A percentile compares a stretch with the other conserved stretches of the same genome.
Conservation (phyloP, 2,113 vertebrate genomes). For the Misgurnus anguillicaudatus region DNA sequence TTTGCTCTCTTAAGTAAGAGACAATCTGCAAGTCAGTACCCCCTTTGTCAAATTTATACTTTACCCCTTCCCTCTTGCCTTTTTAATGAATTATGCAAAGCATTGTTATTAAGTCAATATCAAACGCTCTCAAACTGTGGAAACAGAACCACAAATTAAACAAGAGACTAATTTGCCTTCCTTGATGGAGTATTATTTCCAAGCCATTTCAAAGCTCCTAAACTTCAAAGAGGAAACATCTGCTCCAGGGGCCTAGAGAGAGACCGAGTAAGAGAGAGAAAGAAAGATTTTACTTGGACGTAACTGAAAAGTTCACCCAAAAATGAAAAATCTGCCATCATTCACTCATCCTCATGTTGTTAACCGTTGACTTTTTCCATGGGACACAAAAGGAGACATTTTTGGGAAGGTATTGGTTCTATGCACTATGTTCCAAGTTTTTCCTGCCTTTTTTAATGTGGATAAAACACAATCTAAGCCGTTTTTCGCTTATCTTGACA, state of each 20-base stretch:
- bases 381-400: too few relatives aligned
- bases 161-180: conserved; percentile 71
- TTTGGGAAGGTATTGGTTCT: too few relatives aligned
- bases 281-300: neutral
- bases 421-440: too few relatives aligned
- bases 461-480: too few relatives aligned
- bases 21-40: conserved; percentile 56
- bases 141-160: conserved; percentile 74
- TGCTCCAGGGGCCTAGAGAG: conserved; percentile 56
- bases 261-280: neutral
- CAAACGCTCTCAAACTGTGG: conserved; percentile 59
- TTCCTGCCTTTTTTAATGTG: too few relatives aligned
- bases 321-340: conserved; percentile 3
- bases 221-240: conserved; percentile 70
- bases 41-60: conserved; percentile 68
- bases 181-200: conserved; percentile 77
- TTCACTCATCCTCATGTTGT: conserved; percentile 27
- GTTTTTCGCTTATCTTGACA: too few relatives aligned
- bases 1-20: conserved; percentile 54
- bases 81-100: conserved; percentile 72
- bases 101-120: conserved; percentile 73
- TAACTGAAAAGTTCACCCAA: neutral
- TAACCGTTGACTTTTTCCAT: neutral
- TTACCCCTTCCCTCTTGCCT: conserved; percentile 60
- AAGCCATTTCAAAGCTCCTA: conserved; percentile 71